Conservation (phyloP, 1,140 invertebrate genomes). For the Samia ricini region DNA sequence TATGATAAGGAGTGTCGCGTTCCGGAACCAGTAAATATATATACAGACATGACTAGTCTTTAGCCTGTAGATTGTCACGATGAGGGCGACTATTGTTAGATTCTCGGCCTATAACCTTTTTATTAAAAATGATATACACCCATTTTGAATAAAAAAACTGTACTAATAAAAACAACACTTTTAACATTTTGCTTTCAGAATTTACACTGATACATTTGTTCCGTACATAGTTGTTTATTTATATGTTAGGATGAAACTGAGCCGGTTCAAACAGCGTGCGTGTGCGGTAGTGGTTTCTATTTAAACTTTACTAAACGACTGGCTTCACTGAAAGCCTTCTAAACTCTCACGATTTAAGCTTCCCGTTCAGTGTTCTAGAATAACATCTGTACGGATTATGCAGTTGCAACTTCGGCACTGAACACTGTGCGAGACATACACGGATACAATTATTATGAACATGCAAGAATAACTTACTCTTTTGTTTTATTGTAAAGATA, state of each 20-base stretch:
- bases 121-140: no score
- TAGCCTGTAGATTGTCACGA: no score
- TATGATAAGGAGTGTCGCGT: no score
- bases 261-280: slow-evolving; percentile 43
- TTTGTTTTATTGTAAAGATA: no score
- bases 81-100: no score
- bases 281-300: slow-evolving; percentile 46
- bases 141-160: no score
- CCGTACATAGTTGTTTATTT: slow-evolving; percentile 63
- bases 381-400: slow-evolving; percentile 44
- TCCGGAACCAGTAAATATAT: no score
- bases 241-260: slow-evolving; percentile 63
- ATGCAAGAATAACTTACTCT: no score
- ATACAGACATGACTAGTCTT: no score
- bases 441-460: not conserved
- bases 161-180: slow-evolving; percentile 36
- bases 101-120: no score
- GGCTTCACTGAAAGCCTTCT: slow-evolving; percentile 60
- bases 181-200: slow-evolving; percentile 55
- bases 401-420: not conserved
- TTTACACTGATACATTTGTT: slow-evolving; percentile 50
- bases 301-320: slow-evolving; percentile 71
- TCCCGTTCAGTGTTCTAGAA: slow-evolving; percentile 49
- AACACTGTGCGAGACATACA: not conserved
- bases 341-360: slow-evolving; percentile 56